A percentile compares a stretch with the other conserved stretches of the same genome.
phyloP scores from a whole-genome alignment of 2,797 vertebrate genomes.

The Anguilla obscura region DNA sequence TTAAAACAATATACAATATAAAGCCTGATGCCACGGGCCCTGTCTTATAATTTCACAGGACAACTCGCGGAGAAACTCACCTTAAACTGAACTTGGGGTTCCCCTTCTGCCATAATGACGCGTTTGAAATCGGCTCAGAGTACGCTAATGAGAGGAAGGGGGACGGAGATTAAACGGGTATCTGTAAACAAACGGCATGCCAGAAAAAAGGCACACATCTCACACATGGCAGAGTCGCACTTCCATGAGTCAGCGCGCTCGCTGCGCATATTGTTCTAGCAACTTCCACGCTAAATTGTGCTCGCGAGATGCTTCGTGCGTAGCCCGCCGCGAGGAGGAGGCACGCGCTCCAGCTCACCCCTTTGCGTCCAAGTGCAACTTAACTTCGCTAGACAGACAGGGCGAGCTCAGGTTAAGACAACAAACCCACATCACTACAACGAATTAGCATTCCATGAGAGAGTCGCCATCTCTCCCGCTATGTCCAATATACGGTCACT shows the following conservation, averaged over 20 bases:
- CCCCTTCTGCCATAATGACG: conserved; percentile 64
- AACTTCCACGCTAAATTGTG: conserved; percentile 15
- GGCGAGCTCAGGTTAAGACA: background rate
- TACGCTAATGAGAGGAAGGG: conserved; percentile 10
- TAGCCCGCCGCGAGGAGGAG: background rate
- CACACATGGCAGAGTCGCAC: background rate
- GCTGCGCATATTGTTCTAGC: conserved; percentile 15
- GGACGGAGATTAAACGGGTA: background rate
- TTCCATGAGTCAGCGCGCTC: background rate
- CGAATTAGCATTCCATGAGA: background rate
- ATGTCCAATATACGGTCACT: background rate
- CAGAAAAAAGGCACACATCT: background rate
- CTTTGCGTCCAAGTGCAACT: background rate
- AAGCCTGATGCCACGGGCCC: background rate
- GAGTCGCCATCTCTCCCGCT: background rate
- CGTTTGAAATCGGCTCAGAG: conserved; percentile 31
- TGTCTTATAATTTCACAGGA: background rate
- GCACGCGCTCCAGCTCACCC: background rate
- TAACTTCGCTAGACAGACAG: background rate
- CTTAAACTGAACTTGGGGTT: conserved; percentile 67
- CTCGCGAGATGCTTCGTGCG: background rate
- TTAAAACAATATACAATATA: background rate
- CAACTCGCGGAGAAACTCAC: conserved; percentile 44
- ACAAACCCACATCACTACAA: background rate
- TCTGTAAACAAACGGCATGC: background rate